Evolutionary conservation across 1,140 invertebrate genomes (phyloP).

Genomic region (Papilio helenus): DNA sequence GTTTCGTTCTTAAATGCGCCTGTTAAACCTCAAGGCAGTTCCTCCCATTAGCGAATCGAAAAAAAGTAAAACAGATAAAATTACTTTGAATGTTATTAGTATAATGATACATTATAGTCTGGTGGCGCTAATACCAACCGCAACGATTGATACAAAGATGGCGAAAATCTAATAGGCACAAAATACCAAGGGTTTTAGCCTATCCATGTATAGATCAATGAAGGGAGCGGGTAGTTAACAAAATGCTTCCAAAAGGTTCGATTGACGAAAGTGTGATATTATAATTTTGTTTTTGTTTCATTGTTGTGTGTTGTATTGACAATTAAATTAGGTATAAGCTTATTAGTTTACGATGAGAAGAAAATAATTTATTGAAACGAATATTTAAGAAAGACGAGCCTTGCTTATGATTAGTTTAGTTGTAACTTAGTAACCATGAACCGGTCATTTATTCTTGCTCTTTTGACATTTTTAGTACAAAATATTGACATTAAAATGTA

Average conservation of each 20-base stretch:
- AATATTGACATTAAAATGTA: neutral
- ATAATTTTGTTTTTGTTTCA: slow-evolving; percentile 78
- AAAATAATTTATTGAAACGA: slow-evolving; percentile 77
- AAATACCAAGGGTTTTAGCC: no score
- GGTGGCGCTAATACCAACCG: no score
- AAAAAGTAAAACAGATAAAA: no score
- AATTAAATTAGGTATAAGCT: slow-evolving; percentile 63
- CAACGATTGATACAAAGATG: no score
- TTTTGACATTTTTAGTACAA: slow-evolving; percentile 55
- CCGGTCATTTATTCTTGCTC: slow-evolving; percentile 62
- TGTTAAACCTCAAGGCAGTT: no score
- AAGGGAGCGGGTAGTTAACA: slow-evolving; percentile 54
- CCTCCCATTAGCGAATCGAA: no score
- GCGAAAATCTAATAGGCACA: no score
- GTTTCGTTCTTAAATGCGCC: no score
- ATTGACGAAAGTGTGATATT: slow-evolving; percentile 79
- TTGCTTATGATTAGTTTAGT: slow-evolving; percentile 81
- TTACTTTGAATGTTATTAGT: no score
- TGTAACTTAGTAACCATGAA: slow-evolving; percentile 69
- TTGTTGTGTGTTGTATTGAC: slow-evolving; percentile 79
- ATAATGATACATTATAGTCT: no score
- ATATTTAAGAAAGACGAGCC: slow-evolving; percentile 81
- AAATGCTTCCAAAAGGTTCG: slow-evolving; percentile 70
- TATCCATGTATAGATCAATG: no score
- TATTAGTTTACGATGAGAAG: slow-evolving; percentile 67